phyloP scores from a whole-genome alignment of 2,888 invertebrate genomes.

The Pollenia angustigena region DNA sequence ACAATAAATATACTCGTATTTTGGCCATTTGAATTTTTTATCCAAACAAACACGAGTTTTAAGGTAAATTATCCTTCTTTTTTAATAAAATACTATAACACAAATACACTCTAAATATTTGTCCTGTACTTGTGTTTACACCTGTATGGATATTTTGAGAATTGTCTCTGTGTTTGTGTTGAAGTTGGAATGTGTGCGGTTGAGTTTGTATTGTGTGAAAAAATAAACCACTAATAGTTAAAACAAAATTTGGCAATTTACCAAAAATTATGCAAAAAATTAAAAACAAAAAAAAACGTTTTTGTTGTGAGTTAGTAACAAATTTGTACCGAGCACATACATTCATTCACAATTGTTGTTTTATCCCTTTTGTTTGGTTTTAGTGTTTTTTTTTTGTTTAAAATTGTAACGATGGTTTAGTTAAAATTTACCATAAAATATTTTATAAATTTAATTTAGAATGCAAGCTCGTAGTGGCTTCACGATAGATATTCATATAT shows the following conservation, averaged over 20 bases:
- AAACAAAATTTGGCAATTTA: constrained; percentile 66
- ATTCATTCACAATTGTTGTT: constrained; percentile 33
- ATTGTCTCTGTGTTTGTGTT: background rate
- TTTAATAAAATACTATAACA: constrained; percentile 14
- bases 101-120: background rate
- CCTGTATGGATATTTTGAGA: constrained; percentile 47
- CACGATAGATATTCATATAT: constrained; percentile 35
- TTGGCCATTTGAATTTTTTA: constrained; percentile 21
- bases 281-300: background rate
- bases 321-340: constrained; percentile 39
- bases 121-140: constrained; percentile 17
- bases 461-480: constrained; percentile 32
- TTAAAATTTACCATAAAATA: constrained; percentile 65
- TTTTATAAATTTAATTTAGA: constrained; percentile 65
- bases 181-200: background rate
- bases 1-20: background rate
- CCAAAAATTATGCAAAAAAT: constrained; percentile 64
- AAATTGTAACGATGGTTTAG: constrained; percentile 64
- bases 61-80: constrained; percentile 46
- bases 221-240: constrained; percentile 68
- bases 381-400: constrained; percentile 33
- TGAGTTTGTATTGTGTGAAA: constrained; percentile 41
- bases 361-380: constrained; percentile 20
- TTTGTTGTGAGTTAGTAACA: constrained; percentile 51
- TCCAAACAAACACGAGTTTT: constrained; percentile 46